Percentiles rank a stretch among this genome's conserved stretches.
Evolutionary conservation across 2,888 invertebrate genomes (phyloP).

Genomic region (Cactoblastis cactorum): DNA sequence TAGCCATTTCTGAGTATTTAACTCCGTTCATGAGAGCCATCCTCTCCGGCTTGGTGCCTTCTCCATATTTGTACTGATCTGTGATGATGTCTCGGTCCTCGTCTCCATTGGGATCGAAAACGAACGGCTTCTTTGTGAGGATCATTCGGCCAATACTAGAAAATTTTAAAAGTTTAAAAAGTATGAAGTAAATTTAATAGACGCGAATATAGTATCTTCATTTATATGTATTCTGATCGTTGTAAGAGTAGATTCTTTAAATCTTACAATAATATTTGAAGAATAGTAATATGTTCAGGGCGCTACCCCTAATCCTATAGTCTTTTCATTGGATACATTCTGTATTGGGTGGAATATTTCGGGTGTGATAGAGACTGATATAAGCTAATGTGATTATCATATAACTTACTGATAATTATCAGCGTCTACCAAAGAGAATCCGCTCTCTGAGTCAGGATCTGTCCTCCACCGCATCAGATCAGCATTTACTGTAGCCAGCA

Average conservation of each 20-base stretch:
- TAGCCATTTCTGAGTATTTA: constrained; percentile 82
- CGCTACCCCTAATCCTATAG: too few relatives aligned
- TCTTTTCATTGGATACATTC: too few relatives aligned
- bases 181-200: not conserved
- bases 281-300: too few relatives aligned
- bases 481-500: constrained; percentile 91
- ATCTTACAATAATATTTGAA: too few relatives aligned
- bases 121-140: constrained; percentile 85
- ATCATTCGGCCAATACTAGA: constrained; percentile 86
- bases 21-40: constrained; percentile 87
- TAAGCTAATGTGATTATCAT: not conserved
- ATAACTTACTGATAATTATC: constrained; percentile 86
- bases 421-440: constrained; percentile 83
- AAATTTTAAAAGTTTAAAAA: not conserved
- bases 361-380: too few relatives aligned
- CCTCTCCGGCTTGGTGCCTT: constrained; percentile 86
- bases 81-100: constrained; percentile 86
- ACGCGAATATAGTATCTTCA: too few relatives aligned
- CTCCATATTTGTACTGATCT: constrained; percentile 83
- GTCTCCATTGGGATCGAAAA: constrained; percentile 85
- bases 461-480: constrained; percentile 89
- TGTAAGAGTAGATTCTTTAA: too few relatives aligned
- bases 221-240: too few relatives aligned
- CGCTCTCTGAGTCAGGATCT: constrained; percentile 81
- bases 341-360: too few relatives aligned